Evolutionary conservation across 2,888 invertebrate genomes (phyloP), one percentile per base, ranked within the genome.

Genomic region (Cheilosia urbana): DNA sequence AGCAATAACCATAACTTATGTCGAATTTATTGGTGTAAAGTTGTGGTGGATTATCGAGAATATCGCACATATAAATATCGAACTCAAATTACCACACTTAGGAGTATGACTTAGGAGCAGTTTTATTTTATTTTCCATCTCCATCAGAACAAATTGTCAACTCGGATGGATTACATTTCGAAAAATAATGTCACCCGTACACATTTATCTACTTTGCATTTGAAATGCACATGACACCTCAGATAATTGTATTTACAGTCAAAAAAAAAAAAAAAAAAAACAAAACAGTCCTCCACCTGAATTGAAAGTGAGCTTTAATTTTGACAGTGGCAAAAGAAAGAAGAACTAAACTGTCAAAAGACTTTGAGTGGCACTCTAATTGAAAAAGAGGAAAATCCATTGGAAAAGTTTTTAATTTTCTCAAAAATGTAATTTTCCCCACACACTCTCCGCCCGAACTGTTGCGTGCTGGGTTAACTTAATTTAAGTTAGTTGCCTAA

Each of bases 311-410:
- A 72, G 42, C 15, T 21, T 62, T 68, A 17, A 68, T 24, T 68
- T 47, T 65, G 45, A 62, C 60, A 80, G 30, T 55, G 30, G 47
- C 53, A 57, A 19, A 5, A 17, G 4, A 19, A 17, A 19, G 3
- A 2, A 27, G 6, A 27, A 6, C 6, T 0, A 19, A 9, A 13
- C 19, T 2, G 19, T 40, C 53, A 63, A 57, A 63, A 37, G 66
- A 73, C 45, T 51, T 45, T 82, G 66, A 82, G 82, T 60, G 82
- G 53, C 72, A 78, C 55, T 77, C 40, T 66, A 71, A 71, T 82
- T 77, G 42, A 66, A 78, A 19, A 62, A 24, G 40, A 15, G 3
- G 13, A 49, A 37, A 27, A 9, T 6, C 45, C 11, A 37, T 42
- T 7, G 0, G 17, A 15, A 34, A 42, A 71, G 13, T 62, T 27